phyloP scores from a whole-genome alignment of 2,113 vertebrate species.

The Protomyctophum bolini region DNA sequence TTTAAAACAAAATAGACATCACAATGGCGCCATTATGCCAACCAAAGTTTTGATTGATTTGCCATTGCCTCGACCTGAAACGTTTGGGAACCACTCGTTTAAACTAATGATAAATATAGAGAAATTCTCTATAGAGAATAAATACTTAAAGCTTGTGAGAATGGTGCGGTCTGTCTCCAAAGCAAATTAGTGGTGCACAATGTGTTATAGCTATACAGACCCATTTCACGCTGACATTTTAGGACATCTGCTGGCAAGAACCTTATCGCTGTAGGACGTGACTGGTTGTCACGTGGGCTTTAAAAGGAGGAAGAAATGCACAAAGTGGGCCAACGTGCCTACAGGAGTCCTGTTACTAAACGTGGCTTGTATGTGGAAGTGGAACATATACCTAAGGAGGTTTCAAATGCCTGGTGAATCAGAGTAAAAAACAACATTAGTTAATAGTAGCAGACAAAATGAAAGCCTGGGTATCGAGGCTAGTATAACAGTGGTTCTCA shows the following conservation, averaged over 20 bases:
- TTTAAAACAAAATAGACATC: too few relatives aligned
- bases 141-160: too few relatives aligned
- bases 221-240: not conserved
- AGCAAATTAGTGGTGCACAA: not conserved
- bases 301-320: not conserved
- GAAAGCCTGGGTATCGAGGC: too few relatives aligned
- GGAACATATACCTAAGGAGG: not conserved
- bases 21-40: too few relatives aligned
- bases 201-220: not conserved
- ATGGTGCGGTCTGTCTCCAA: not conserved
- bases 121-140: too few relatives aligned
- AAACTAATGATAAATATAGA: too few relatives aligned
- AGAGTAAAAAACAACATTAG: constrained; percentile 23
- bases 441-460: too few relatives aligned
- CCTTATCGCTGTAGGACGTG: not conserved
- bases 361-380: not conserved
- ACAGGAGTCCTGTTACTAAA: not conserved
- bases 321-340: not conserved
- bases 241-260: not conserved
- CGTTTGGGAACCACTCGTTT: too few relatives aligned
- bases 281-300: not conserved
- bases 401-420: constrained; percentile 13
- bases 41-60: too few relatives aligned
- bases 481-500: constrained; percentile 32
- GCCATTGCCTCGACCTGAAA: too few relatives aligned